A percentile compares a stretch with the other conserved stretches of the same genome.
Evolutionary conservation across 2,113 vertebrate species (phyloP).

Genomic region (Thomomys bottae): DNA sequence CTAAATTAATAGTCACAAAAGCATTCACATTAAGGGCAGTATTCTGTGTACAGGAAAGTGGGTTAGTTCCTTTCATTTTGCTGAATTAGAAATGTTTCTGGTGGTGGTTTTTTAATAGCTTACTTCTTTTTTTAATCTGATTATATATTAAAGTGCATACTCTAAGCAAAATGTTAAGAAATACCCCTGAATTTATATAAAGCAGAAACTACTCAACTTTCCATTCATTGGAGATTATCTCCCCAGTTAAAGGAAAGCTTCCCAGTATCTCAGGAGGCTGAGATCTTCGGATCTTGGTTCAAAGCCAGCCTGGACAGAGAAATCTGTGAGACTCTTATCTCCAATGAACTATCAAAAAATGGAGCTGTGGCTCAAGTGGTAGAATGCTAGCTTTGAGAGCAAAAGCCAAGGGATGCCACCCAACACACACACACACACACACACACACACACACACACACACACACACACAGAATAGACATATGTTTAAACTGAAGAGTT

Average conservation of each 20-base stretch:
- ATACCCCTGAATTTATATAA: neutral
- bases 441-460: no score
- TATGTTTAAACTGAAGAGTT: constrained; percentile 62
- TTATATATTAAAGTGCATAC: constrained; percentile 22
- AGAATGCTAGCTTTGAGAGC: no score
- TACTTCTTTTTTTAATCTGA: constrained; percentile 44
- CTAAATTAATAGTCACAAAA: constrained; percentile 66
- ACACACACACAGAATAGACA: constrained; percentile 34
- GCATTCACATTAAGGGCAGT: constrained; percentile 63
- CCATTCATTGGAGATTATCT: constrained; percentile 3
- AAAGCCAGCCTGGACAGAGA: no score
- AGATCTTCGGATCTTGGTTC: no score
- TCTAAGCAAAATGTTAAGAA: constrained; percentile 34
- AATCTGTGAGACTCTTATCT: no score
- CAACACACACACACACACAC: no score
- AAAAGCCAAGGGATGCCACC: no score
- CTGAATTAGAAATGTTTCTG: neutral
- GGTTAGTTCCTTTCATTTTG: constrained; percentile 58
- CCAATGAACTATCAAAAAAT: no score
- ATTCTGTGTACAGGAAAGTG: constrained; percentile 57
- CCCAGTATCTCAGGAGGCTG: neutral
- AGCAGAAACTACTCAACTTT: neutral
- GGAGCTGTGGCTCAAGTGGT: no score
- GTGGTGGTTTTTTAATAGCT: neutral
- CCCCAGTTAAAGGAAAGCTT: constrained; percentile 10